Conservation (phyloP, 2,113 vertebrate species). For the Echinops telfairi region DNA sequence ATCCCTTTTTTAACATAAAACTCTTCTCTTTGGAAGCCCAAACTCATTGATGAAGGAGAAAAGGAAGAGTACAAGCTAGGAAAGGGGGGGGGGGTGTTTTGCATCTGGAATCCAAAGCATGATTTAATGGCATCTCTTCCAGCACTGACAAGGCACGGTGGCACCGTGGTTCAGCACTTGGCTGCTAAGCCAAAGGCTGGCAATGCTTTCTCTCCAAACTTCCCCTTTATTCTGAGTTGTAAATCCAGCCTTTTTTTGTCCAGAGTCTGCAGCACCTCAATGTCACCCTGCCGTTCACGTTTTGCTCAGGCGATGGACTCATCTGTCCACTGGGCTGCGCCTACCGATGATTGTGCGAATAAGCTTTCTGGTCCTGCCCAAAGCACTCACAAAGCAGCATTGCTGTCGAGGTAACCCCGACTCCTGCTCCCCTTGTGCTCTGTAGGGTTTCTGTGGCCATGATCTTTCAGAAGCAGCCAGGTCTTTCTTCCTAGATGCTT, state of each 20-base stretch:
- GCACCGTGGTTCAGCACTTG: neutral
- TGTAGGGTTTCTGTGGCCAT: neutral
- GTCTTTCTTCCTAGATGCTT: neutral
- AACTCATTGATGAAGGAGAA: too few species aligned
- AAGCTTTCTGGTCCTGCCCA: neutral
- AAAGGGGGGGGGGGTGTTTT: neutral
- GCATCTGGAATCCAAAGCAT: neutral
- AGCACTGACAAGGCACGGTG: neutral
- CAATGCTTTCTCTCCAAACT: neutral
- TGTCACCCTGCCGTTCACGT: neutral
- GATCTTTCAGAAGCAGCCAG: neutral
- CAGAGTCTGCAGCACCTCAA: neutral
- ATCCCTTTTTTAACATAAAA: neutral
- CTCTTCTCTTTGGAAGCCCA: neutral
- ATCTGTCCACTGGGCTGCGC: neutral
- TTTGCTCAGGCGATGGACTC: neutral
- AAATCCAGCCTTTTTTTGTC: rapidly evolving
- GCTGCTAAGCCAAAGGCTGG: neutral
- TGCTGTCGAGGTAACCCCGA: neutral
- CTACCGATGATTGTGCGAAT: neutral
- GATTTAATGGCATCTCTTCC: neutral
- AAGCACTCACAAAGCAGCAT: neutral
- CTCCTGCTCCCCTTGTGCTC: neutral
- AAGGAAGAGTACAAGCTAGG: neutral
- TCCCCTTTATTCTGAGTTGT: neutral